These are phyloP conservation scores for Atrichornis clamosus DNA, from an alignment of 2,113 vertebrate species.

Conservation along the genomic window DNA sequence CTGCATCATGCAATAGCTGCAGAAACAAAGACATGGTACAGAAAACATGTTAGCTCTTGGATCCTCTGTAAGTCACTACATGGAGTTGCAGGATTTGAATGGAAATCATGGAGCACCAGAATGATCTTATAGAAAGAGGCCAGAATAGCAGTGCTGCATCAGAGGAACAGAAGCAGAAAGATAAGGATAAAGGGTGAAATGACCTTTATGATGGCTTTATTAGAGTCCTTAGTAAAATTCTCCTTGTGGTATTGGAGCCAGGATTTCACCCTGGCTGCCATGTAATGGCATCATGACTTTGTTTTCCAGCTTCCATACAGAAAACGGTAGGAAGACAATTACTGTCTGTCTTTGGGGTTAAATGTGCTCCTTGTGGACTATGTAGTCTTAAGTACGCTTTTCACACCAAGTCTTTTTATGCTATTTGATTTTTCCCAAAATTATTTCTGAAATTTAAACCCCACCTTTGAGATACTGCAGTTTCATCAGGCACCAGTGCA, in stretches of 20 bases:
- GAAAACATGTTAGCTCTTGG: neutral
- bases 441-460: neutral
- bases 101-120: neutral
- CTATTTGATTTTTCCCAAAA: neutral
- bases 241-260: neutral
- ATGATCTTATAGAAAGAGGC: neutral
- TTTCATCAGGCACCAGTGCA: neutral
- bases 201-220: neutral
- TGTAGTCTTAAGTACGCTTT: neutral
- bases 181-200: neutral
- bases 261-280: neutral
- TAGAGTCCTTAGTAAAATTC: neutral
- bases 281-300: neutral
- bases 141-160: neutral
- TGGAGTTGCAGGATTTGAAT: neutral
- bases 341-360: neutral
- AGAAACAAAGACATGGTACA: neutral
- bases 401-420: neutral
- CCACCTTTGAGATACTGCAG: neutral
- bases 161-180: neutral
- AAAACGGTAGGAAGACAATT: neutral
- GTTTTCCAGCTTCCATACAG: neutral
- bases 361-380: neutral
- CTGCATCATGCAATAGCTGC: conserved; percentile 86
- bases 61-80: neutral